Evolutionary conservation across 2,797 vertebrate species (phyloP).

Genomic region (Centropyge bicolor): DNA sequence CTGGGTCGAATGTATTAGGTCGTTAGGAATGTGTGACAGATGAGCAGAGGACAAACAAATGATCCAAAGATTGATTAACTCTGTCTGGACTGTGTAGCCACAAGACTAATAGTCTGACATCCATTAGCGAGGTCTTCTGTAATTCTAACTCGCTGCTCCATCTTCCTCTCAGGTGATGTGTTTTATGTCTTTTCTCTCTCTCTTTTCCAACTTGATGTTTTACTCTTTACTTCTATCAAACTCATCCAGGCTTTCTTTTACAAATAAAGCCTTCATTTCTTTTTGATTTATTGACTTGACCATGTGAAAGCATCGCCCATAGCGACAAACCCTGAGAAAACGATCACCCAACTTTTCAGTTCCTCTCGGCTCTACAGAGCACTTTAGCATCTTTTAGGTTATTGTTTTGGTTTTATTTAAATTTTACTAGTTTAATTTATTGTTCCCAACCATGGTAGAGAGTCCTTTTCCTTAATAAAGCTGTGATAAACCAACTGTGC

Average conservation of each 20-base stretch:
- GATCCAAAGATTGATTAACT: slow-evolving; percentile 75
- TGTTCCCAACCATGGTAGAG: no score
- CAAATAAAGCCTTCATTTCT: not conserved
- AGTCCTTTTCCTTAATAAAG: not conserved
- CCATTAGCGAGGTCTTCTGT: slow-evolving; percentile 53
- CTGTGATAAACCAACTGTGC: not conserved
- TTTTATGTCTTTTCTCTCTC: slow-evolving; percentile 18
- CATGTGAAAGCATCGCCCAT: not conserved
- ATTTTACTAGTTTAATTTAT: not conserved
- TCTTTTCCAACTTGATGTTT: not conserved
- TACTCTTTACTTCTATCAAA: not conserved
- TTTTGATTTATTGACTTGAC: not conserved
- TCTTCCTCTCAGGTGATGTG: slow-evolving; percentile 19
- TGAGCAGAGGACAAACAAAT: slow-evolving; percentile 55
- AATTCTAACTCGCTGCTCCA: slow-evolving; percentile 17
- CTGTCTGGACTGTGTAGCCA: slow-evolving; percentile 58
- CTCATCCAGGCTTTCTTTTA: not conserved
- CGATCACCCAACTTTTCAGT: not conserved
- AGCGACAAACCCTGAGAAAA: not conserved
- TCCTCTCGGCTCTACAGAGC: not conserved
- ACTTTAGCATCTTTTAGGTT: not conserved
- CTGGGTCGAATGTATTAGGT: slow-evolving; percentile 71
- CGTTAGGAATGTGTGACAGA: slow-evolving; percentile 71
- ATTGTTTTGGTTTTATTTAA: not conserved
- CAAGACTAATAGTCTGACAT: slow-evolving; percentile 68